A percentile compares a stretch with the other conserved stretches of the same genome.
Evolutionary conservation across 2,888 invertebrate species (phyloP).

Genomic region (Suillia variegata): DNA sequence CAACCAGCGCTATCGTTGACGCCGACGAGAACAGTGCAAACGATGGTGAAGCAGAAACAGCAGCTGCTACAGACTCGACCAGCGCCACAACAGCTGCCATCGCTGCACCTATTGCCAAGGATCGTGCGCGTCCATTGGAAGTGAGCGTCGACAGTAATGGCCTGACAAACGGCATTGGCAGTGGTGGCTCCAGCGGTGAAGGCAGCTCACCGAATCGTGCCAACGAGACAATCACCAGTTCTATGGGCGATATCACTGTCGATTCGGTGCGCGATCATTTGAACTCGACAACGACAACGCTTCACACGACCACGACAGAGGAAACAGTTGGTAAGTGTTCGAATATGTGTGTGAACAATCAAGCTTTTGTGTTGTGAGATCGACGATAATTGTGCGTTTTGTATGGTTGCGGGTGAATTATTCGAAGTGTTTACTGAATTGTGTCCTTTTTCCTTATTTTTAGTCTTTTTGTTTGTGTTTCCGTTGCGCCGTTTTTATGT

Average conservation of each 20-base stretch:
- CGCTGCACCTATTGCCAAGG: constrained; percentile 38
- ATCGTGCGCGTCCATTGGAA: constrained; percentile 34
- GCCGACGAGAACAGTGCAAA: constrained; percentile 57
- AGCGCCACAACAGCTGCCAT: constrained; percentile 18
- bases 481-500: no score
- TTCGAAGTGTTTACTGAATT: constrained; percentile 8
- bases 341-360: not conserved
- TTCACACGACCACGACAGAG: constrained; percentile 60
- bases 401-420: not conserved
- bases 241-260: constrained; percentile 87
- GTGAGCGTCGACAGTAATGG: constrained; percentile 41
- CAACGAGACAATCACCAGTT: constrained; percentile 66
- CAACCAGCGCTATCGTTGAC: constrained; percentile 34
- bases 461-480: no score
- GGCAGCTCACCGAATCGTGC: constrained; percentile 60
- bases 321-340: constrained; percentile 59
- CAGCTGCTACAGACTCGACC: constrained; percentile 7
- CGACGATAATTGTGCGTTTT: not conserved
- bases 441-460: no score
- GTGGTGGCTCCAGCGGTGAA: constrained; percentile 55
- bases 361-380: constrained; percentile 9
- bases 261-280: constrained; percentile 93
- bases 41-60: constrained; percentile 38
- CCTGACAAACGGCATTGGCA: constrained; percentile 63
- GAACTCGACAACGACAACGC: constrained; percentile 59